phyloP scores from a whole-genome alignment of 2,113 vertebrate genomes.

The Mormoops blainvillei region DNA sequence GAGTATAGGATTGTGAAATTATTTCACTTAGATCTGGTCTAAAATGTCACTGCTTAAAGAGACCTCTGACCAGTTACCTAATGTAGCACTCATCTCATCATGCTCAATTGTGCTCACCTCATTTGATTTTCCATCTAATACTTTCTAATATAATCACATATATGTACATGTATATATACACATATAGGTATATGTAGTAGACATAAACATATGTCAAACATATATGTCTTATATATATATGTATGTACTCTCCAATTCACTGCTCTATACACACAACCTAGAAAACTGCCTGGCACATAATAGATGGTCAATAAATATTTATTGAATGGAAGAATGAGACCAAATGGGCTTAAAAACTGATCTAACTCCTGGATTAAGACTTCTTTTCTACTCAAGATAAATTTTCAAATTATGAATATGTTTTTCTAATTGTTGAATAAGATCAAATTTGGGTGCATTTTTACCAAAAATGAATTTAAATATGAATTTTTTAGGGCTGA shows the following conservation, averaged over 20 bases:
- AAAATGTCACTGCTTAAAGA: background rate
- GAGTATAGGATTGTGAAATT: background rate
- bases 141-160: background rate
- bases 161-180: background rate
- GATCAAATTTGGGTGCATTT: background rate
- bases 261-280: background rate
- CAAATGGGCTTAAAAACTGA: background rate
- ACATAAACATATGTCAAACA: background rate
- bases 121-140: background rate
- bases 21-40: background rate
- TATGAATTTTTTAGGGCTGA: slow-evolving; percentile 33
- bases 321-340: background rate
- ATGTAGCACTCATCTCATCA: background rate
- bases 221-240: background rate
- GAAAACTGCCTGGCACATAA: background rate
- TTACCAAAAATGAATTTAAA: slow-evolving; percentile 6
- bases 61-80: background rate
- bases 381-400: background rate
- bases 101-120: background rate
- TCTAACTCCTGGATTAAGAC: background rate
- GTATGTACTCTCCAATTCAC: background rate
- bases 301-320: slow-evolving; percentile 26
- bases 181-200: background rate
- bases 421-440: slow-evolving; percentile 24
- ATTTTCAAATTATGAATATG: background rate